Conservation (phyloP, 2,888 invertebrate species). For the Lagria hirta region DNA sequence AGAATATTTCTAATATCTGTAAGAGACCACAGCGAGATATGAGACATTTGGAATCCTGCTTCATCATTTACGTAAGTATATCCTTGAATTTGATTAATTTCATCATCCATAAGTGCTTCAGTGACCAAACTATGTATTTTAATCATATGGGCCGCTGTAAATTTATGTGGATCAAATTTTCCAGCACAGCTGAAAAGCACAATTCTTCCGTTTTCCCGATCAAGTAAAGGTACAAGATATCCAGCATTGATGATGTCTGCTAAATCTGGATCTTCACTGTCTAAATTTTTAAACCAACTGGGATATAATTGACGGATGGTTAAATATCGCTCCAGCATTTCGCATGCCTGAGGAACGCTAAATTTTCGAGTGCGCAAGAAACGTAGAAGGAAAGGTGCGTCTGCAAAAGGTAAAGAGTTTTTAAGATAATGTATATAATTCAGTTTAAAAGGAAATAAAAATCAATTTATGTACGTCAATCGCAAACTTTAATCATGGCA, state of each 20-base stretch:
- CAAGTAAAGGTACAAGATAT: conserved; percentile 71
- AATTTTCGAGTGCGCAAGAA: conserved; percentile 87
- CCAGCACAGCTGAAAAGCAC: conserved; percentile 80
- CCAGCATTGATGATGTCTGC: conserved; percentile 80
- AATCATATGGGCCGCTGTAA: conserved; percentile 80
- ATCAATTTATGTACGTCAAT: no score
- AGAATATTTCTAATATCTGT: conserved; percentile 76
- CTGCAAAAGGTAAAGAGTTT: no score
- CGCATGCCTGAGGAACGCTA: conserved; percentile 80
- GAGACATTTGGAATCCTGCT: conserved; percentile 80
- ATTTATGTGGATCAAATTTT: conserved; percentile 55
- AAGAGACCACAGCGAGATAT: conserved; percentile 79
- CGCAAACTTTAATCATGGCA: no score
- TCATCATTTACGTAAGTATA: conserved; percentile 84
- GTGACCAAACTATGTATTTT: conserved; percentile 83
- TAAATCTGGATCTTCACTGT: conserved; percentile 76
- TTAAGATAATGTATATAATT: no score
- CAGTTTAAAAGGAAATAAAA: no score
- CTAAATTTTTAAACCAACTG: conserved; percentile 81
- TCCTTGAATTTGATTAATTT: conserved; percentile 79
- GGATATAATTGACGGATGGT: conserved; percentile 83
- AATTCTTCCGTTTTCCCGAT: conserved; percentile 75
- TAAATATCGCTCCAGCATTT: conserved; percentile 84
- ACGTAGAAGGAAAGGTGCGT: conserved; percentile 77
- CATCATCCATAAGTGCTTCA: conserved; percentile 82